Base-by-base conservation (phyloP, 2,888 invertebrate genomes). In the Caenorhabditis sinica region DNA sequence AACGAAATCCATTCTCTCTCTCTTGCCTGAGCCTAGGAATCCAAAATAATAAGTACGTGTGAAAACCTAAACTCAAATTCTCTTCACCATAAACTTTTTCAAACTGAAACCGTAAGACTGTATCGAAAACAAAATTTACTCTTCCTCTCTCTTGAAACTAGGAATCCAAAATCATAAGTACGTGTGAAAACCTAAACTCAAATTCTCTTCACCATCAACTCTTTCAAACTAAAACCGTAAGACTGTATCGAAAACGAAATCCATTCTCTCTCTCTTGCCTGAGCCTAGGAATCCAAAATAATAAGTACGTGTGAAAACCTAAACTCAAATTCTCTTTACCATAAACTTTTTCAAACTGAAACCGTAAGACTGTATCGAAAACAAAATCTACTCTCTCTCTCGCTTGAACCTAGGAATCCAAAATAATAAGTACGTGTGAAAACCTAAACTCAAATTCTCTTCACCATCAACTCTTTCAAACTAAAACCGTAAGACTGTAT, bases 371-470 rank as follows among this genome's bases (percentile, higher is more conserved):
- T 23, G 51, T 51, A 51, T n/a, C 20, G 20, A 51, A 51, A 17
- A 15, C 17, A 13, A 60, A 30, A 30, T 15, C n/a, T 30, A 30
- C 28, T 23, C 13, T n/a, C 60, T 60, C 28, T 28, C 25, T 56
- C 56, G 6, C 5, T 56, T 56, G 5, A 33, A 33, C 8, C 4
- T 33, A 33, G 2, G n/a, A 45, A 45, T 45, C 17, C 45, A 45
- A 45, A 4, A 0, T 45, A 1, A 33, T 45, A 45, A 45, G 17
- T 15, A 4, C 45, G 15, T 58, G n/a, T 58, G 30, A 33, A 30
- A 30, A 15, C 30, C 30, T 30, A 58, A 58, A 17, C 1, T 17
- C 58, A 30, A 58, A 56, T 58, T 58, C 58, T 58, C 58, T 56
- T 25, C 25, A 33, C 4, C 33, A 6, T 33, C 33, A 33, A 33